These are phyloP conservation scores for Calameuta idolon DNA, from an alignment of 2,888 invertebrate species.

Conservation along the genomic window DNA sequence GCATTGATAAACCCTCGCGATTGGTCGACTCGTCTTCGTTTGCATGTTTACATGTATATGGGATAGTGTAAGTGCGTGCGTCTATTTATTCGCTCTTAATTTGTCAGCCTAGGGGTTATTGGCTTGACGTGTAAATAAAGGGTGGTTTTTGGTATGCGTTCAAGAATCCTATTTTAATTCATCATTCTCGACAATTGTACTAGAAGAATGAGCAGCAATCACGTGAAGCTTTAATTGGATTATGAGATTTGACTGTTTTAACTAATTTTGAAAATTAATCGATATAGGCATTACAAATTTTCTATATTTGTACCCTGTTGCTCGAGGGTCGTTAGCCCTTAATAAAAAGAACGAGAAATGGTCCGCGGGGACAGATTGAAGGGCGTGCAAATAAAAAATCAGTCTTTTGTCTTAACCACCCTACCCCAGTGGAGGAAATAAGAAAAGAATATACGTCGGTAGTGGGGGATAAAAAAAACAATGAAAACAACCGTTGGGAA, in stretches of 20 bases:
- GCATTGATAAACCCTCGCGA: background rate
- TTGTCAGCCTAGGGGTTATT: conserved; percentile 19
- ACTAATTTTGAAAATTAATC: background rate
- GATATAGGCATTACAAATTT: background rate
- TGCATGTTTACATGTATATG: background rate
- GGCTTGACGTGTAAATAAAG: conserved; percentile 9
- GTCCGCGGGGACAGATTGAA: conserved; percentile 55
- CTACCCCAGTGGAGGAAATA: conserved; percentile 13
- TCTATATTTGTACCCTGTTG: background rate
- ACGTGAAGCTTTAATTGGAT: background rate
- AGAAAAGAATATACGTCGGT: background rate
- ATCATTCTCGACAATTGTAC: background rate
- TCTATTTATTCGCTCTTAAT: conserved; percentile 23
- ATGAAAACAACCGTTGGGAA: conserved; percentile 57
- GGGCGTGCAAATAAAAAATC: conserved; percentile 56
- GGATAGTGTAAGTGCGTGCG: conserved; percentile 38
- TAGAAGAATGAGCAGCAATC: background rate
- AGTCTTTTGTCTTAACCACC: conserved; percentile 58
- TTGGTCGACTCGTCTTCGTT: background rate
- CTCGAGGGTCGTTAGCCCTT: background rate
- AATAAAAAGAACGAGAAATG: conserved; percentile 42
- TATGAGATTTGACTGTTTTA: background rate
- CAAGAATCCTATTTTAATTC: background rate
- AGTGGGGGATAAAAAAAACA: background rate
- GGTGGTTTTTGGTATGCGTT: background rate